A percentile compares a stretch with the other conserved stretches of the same genome.
Conservation (phyloP, 2,113 vertebrate species). For the Caranx ignobilis region DNA sequence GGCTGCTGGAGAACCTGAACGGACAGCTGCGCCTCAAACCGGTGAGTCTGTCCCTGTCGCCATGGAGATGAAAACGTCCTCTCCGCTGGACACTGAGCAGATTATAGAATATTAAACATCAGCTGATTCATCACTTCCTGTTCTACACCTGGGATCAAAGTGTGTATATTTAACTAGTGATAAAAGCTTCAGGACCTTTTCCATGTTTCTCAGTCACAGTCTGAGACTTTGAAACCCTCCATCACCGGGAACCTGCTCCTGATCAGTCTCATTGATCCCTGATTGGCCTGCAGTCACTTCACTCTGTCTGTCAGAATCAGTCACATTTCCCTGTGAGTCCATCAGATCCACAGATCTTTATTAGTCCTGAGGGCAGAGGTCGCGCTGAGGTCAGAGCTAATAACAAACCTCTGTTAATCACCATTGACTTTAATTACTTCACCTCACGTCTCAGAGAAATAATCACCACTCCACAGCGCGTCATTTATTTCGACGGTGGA, state of each 20-base stretch:
- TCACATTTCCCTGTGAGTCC: background rate
- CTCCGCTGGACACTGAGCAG: too few relatives aligned
- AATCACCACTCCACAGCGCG: background rate
- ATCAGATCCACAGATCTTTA: background rate
- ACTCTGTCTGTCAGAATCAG: too few relatives aligned
- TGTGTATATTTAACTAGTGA: too few relatives aligned
- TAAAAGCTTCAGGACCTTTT: too few relatives aligned
- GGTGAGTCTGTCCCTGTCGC: slow-evolving; percentile 65
- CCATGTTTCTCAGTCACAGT: too few relatives aligned
- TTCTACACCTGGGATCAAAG: too few relatives aligned
- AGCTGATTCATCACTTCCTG: too few relatives aligned
- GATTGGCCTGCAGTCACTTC: too few relatives aligned
- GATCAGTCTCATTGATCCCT: too few relatives aligned
- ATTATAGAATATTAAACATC: too few relatives aligned
- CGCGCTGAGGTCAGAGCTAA: background rate
- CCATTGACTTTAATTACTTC: background rate
- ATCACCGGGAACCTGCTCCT: too few relatives aligned
- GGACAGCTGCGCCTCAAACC: slow-evolving; percentile 88
- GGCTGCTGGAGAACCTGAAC: slow-evolving; percentile 84
- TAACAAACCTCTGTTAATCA: background rate
- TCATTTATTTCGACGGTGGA: background rate
- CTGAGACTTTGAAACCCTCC: too few relatives aligned
- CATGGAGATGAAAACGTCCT: background rate
- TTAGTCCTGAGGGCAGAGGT: background rate
- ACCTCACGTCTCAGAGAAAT: background rate